Base-by-base conservation (phyloP, 2,113 vertebrate genomes). In the Aspiorhynchus laticeps region DNA sequence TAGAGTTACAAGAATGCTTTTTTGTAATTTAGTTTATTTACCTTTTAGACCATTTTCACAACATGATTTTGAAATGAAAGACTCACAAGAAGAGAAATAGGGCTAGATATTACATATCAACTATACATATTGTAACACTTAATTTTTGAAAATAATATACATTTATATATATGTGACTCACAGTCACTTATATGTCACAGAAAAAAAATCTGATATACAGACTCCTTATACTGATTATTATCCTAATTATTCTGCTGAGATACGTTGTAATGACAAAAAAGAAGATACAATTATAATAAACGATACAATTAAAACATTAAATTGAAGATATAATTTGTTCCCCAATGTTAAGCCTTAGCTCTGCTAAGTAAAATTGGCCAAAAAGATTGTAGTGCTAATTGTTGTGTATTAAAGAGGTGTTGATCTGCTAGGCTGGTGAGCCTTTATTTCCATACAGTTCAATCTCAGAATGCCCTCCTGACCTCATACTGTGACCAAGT, bases 401-500 rank as follows among this genome's bases (percentile, higher is more conserved):
- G 59, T 46, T 81, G n/a, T 65, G 38, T 65, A 65, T 51, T 28
- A 41, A 71, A 83, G 26, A 83, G 19, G 5, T 24, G 63, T 69
- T 83, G 80, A 83, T 83, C 80, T 83, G 15, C 63, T 80, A 61
- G 78, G 78, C 78, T 61, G 21, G 10, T 17, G 15, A 83, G 69
- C 67, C 43, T 31, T 71, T 17, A 67, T 15, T 63, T 84, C 26
- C 43, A 38, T 51, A n/a, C 61, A 61, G 38, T 61, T 38, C 33
- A 36, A 43, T 78, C 26, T 91, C 92, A 98, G 2, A 96, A 99
- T 89, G 96, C 93, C 94, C 96, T 96, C 87, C 94, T 92, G 65
- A 96, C 92, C 87, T 98, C 97, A 0, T 96, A 98, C 0, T 95
- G 73, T 0, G 96, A 95, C 97, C 97, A 99, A 24, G 92, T 59